phyloP scores from a whole-genome alignment of 2,888 invertebrate genomes.

The Lycaena phlaeas region DNA sequence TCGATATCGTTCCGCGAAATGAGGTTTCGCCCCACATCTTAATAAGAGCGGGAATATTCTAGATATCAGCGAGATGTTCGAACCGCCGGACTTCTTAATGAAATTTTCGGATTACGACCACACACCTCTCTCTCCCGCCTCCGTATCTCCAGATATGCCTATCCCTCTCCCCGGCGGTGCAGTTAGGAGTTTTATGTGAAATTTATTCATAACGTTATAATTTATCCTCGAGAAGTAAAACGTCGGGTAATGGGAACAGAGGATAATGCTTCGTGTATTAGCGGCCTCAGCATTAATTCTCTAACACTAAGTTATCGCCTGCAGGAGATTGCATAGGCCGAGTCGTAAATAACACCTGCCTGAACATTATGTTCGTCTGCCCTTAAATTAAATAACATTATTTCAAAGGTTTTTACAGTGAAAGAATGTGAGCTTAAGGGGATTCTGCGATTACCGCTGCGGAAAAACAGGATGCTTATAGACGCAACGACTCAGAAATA shows the following conservation, averaged over 20 bases:
- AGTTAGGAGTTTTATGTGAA: slow-evolving; percentile 70
- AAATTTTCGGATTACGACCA: slow-evolving; percentile 70
- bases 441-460: too few species aligned
- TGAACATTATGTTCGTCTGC: not conserved
- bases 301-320: slow-evolving; percentile 49
- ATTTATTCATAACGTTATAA: slow-evolving; percentile 74
- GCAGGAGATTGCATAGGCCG: slow-evolving; percentile 21
- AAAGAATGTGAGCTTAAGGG: too few species aligned
- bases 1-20: slow-evolving; percentile 50
- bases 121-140: slow-evolving; percentile 35
- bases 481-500: too few species aligned
- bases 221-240: slow-evolving; percentile 67
- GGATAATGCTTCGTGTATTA: slow-evolving; percentile 56
- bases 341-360: not conserved
- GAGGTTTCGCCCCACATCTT: slow-evolving; percentile 49
- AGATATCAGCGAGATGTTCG: slow-evolving; percentile 63
- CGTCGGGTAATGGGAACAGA: slow-evolving; percentile 54
- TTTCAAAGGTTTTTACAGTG: too few species aligned
- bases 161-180: slow-evolving; percentile 63
- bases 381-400: too few species aligned
- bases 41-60: slow-evolving; percentile 59
- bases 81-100: slow-evolving; percentile 67
- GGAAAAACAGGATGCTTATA: too few species aligned
- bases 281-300: slow-evolving; percentile 54
- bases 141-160: slow-evolving; percentile 23